Evolutionary conservation across 2,113 vertebrate species (phyloP), one percentile per base, ranked within the genome.

Genomic region (Argyrosomus japonicus): DNA sequence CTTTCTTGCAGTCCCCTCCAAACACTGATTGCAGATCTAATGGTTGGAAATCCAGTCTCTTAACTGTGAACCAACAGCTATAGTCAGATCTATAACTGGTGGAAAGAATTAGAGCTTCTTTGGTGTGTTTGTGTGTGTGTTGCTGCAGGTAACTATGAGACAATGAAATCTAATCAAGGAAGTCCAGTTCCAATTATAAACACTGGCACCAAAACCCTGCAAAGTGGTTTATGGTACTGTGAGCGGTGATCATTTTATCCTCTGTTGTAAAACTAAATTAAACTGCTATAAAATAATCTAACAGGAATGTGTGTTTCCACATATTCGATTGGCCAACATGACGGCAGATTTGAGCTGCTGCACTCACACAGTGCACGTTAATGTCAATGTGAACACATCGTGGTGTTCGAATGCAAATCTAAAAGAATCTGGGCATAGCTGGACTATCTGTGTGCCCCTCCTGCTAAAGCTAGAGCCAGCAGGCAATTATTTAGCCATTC

Each of bases 21-120:
- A 68, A 56, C 17, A 65, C 67, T 7, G 15, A 83, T 27, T 62
- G 18, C 5, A 67, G 70, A 85, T 82, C 50, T 71, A 32, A 71
- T 9, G 17, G 63, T 14, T 50, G 29, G 10, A 57, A 77, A 58
- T n/a, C 61, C 17, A 51, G 8, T 21, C 57, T 81, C 32, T 74
- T 48, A 63, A 50, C 69, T 5, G n/a, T 61, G 32, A 9, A n/a
- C 14, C 8, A 19, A 36, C 25, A 48, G 48, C 2, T 4, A 47
- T 17, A 68, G 45, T 18, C 19, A 47, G 23, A 25, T 40, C 17
- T 27, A 1, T 11, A n/a, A 32, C 58, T 23, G 5, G 1, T 19
- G 12, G 19, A 64, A 69, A 56, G 19, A 25, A 69, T 32, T 14
- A 53, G 4, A 23, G 8, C 17, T 43, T 27, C 9, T 0, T 27